Percentiles rank a stretch among this genome's conserved stretches.
phyloP scores from a whole-genome alignment of 2,797 vertebrate species.

The Oceanodroma leucorhoa region DNA sequence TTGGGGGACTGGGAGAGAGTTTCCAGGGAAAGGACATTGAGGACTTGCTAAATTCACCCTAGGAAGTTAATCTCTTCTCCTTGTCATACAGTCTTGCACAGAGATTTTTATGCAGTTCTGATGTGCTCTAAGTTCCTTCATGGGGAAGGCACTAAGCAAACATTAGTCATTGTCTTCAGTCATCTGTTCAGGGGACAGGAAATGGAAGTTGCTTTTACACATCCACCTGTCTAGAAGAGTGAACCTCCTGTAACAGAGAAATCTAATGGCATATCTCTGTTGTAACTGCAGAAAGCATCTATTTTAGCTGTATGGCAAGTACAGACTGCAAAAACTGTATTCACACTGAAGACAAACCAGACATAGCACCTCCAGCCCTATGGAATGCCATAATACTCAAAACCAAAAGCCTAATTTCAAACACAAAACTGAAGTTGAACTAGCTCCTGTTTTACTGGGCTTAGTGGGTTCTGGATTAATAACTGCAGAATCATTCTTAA shows the following conservation, averaged over 20 bases:
- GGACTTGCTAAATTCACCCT: background rate
- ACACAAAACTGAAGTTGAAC: background rate
- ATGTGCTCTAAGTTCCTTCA: background rate
- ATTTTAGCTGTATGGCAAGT: background rate
- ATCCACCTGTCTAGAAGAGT: background rate
- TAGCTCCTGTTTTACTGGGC: background rate
- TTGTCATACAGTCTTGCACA: background rate
- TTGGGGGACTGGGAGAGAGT: background rate
- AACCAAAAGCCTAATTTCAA: background rate
- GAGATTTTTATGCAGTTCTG: background rate
- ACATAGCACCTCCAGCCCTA: background rate
- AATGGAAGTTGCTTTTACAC: background rate
- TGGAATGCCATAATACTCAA: rapidly evolving
- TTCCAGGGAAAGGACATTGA: background rate
- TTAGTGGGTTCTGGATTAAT: background rate
- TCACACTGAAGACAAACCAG: background rate
- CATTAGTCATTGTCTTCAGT: background rate
- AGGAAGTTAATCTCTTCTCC: background rate
- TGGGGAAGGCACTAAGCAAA: background rate
- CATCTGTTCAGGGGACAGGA: background rate
- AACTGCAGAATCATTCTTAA: background rate
- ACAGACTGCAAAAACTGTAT: background rate
- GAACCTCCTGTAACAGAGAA: background rate
- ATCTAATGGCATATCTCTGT: background rate
- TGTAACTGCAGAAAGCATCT: background rate